Conservation (phyloP, 2,113 vertebrate species). For the Bothrops jararaca region DNA sequence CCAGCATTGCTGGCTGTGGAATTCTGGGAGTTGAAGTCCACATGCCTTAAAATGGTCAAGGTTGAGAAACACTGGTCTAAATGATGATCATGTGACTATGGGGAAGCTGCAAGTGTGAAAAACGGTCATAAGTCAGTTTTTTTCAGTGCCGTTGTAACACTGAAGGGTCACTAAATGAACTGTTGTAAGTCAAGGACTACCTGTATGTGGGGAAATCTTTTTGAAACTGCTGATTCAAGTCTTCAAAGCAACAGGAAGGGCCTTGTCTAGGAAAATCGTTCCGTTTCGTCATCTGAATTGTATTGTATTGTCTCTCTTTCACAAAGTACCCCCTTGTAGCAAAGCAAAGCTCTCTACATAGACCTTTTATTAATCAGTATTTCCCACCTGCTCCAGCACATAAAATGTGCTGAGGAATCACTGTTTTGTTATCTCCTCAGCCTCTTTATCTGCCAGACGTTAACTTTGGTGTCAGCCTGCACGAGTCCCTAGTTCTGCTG, state of each 20-base stretch:
- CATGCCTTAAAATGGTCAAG: too few species aligned
- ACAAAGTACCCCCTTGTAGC: neutral
- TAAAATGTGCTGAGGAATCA: neutral
- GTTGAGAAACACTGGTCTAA: too few species aligned
- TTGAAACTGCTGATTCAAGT: neutral
- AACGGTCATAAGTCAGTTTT: too few species aligned
- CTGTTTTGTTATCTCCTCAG: neutral
- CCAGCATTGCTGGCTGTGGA: too few species aligned
- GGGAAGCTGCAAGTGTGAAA: too few species aligned
- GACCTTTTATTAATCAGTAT: neutral
- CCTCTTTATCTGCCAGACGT: rapidly evolving
- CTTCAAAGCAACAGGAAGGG: neutral
- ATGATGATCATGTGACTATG: too few species aligned
- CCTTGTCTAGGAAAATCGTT: neutral
- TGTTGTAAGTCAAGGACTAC: neutral
- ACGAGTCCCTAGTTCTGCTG: rapidly evolving
- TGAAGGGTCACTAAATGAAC: too few species aligned
- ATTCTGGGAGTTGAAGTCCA: too few species aligned
- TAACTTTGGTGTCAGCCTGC: neutral
- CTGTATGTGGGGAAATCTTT: neutral
- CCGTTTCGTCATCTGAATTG: neutral
- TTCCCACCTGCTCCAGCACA: neutral
- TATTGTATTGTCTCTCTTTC: neutral
- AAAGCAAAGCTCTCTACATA: neutral
- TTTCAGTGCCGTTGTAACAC: too few species aligned